Evolutionary conservation across 2,113 vertebrate genomes (phyloP).

Genomic region (Leiothrix lutea): DNA sequence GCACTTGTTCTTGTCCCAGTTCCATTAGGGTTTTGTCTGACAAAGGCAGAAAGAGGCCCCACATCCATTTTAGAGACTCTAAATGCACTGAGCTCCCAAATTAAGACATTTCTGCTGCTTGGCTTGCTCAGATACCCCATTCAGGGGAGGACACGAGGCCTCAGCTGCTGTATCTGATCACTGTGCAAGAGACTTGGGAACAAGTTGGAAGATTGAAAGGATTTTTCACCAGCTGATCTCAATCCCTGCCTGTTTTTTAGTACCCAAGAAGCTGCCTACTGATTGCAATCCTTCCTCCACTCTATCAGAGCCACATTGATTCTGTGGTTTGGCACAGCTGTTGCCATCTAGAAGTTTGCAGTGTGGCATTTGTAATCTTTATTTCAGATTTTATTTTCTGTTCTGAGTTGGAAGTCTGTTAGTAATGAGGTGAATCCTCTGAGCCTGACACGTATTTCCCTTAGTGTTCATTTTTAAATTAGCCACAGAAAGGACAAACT

Average conservation of each 20-base stretch:
- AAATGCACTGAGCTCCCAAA: background rate
- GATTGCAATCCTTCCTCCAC: background rate
- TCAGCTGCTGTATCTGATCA: background rate
- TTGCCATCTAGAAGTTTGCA: background rate
- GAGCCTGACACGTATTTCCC: background rate
- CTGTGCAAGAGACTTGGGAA: background rate
- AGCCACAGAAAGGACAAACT: constrained; percentile 19
- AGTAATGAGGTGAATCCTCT: background rate
- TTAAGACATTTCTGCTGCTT: background rate
- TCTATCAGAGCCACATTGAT: background rate
- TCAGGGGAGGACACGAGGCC: background rate
- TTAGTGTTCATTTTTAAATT: background rate
- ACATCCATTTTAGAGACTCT: background rate
- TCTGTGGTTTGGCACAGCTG: background rate
- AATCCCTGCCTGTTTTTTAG: background rate
- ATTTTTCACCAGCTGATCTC: background rate
- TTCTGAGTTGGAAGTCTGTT: background rate
- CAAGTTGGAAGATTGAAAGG: background rate
- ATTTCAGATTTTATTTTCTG: background rate
- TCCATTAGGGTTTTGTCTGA: background rate
- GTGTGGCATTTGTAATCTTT: background rate
- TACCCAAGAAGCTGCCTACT: background rate
- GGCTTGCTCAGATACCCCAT: background rate
- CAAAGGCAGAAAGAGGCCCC: background rate
- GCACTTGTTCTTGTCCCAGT: background rate